These are phyloP conservation scores for Myripristis murdjan DNA, from an alignment of 2,797 vertebrate species.

Conservation along the genomic window DNA sequence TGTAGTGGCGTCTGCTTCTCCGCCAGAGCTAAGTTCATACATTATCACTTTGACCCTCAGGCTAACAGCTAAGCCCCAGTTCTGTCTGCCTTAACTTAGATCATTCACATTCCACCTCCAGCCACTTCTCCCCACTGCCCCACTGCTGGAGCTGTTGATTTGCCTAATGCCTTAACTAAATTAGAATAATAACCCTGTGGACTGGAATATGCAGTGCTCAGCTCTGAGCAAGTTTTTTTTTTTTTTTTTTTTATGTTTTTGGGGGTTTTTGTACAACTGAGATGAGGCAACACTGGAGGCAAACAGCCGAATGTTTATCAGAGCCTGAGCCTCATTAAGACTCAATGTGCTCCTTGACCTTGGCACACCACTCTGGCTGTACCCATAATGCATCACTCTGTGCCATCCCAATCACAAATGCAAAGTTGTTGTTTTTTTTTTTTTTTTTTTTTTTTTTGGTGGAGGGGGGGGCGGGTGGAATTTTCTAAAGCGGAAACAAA, in stretches of 20 bases:
- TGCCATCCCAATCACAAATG: conserved; percentile 47
- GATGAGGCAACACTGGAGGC: conserved; percentile 15
- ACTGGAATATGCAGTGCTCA: conserved; percentile 55
- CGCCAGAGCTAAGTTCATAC: conserved; percentile 78
- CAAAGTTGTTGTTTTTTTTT: conserved; percentile 34
- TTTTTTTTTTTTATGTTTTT: too few species aligned
- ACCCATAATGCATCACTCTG: conserved; percentile 48
- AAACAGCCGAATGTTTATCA: conserved; percentile 53
- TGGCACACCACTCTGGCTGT: conserved; percentile 42
- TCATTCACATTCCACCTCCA: conserved; percentile 76
- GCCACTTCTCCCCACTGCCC: conserved; percentile 56
- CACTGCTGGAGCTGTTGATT: conserved; percentile 72
- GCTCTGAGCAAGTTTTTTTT: conserved; percentile 40
- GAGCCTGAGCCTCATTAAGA: conserved; percentile 58
- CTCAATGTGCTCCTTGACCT: conserved; percentile 68
- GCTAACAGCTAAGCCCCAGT: conserved; percentile 80
- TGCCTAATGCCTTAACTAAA: conserved; percentile 75
- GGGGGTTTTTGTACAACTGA: conserved; percentile 44
- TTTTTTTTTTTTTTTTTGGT: too few species aligned
- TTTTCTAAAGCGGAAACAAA: too few species aligned
- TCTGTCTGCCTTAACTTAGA: conserved; percentile 80
- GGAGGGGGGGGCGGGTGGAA: conserved; percentile 31
- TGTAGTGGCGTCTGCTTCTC: conserved; percentile 62
- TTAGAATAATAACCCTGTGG: conserved; percentile 73
- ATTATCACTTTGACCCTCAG: conserved; percentile 80